phyloP scores from a whole-genome alignment of 2,888 invertebrate genomes.

The Polymixis flavicincta region DNA sequence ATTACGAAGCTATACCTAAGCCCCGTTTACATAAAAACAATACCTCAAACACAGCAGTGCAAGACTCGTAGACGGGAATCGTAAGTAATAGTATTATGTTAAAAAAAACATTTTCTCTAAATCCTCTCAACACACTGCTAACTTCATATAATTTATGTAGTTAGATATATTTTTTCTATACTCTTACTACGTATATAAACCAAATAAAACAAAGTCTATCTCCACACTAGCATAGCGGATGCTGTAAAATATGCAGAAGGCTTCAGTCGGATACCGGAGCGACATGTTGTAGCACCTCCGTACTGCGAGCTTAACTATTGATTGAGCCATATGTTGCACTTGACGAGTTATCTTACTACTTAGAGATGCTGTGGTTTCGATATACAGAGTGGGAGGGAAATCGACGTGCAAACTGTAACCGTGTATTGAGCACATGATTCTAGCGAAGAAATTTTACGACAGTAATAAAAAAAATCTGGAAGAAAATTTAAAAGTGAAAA shows the following conservation, averaged over 20 bases:
- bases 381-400: neutral
- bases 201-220: conserved; percentile 21
- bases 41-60: too few relatives aligned
- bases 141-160: neutral
- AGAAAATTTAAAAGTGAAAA: too few relatives aligned
- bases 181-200: neutral
- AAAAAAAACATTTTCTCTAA: neutral
- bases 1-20: neutral
- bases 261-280: conserved; percentile 67
- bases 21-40: neutral
- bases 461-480: too few relatives aligned
- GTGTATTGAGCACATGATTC: neutral
- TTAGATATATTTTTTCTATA: neutral
- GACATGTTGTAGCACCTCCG: conserved; percentile 56
- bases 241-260: conserved; percentile 81
- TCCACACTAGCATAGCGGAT: conserved; percentile 49
- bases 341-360: conserved; percentile 5
- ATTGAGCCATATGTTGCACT: conserved; percentile 44
- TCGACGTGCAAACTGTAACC: neutral
- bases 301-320: conserved; percentile 32
- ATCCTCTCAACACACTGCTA: neutral
- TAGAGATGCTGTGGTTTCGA: neutral
- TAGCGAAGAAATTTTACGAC: too few relatives aligned
- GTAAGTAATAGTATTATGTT: too few relatives aligned
- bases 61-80: neutral